These are phyloP conservation scores for Zosterops borbonicus DNA, from an alignment of 2,113 vertebrate species.

Conservation along the genomic window DNA sequence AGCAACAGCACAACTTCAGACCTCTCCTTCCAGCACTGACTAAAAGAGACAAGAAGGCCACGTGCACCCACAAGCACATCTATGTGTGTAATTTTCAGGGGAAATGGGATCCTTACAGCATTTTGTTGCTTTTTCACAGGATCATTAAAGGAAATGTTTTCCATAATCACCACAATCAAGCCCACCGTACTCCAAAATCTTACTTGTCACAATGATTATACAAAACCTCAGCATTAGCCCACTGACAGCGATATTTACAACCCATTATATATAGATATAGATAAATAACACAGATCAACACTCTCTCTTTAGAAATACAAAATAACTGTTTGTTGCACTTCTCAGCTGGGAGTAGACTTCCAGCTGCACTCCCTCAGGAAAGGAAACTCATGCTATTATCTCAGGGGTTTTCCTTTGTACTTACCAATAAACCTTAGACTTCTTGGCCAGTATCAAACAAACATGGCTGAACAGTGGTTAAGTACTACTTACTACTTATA, in stretches of 20 bases:
- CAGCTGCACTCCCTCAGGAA: not conserved
- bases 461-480: not conserved
- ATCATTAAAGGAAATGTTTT: not conserved
- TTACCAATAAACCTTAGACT: not conserved
- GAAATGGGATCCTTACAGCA: not conserved
- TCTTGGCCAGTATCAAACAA: not conserved
- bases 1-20: not conserved
- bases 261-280: not conserved
- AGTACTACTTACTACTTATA: no score
- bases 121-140: not conserved
- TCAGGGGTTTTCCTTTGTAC: not conserved
- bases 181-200: not conserved
- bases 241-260: not conserved
- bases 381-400: not conserved
- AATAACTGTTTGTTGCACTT: not conserved
- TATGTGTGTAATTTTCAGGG: not conserved
- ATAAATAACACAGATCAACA: not conserved
- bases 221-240: not conserved
- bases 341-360: not conserved
- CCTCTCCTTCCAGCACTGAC: not conserved
- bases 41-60: not conserved
- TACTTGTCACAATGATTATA: not conserved
- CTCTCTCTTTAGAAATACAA: not conserved
- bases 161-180: not conserved
- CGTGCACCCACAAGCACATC: accelerated